These are phyloP conservation scores for Theretra japonica DNA, from an alignment of 2,888 invertebrate species.

Conservation along the genomic window DNA sequence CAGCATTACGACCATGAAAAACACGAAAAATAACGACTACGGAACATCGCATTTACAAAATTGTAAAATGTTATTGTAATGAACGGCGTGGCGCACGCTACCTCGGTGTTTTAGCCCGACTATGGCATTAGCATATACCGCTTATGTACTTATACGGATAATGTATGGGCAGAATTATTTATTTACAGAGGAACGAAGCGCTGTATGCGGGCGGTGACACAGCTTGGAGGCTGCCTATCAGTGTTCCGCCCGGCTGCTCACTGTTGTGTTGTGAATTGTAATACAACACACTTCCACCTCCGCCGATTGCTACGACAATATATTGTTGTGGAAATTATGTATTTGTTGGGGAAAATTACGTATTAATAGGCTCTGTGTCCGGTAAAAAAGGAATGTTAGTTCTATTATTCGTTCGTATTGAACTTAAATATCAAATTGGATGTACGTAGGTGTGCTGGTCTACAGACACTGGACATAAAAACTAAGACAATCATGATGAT, in stretches of 20 bases:
- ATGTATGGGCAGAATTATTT: conserved; percentile 32
- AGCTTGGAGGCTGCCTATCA: conserved; percentile 55
- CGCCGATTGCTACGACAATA: conserved; percentile 15
- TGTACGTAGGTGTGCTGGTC: too few relatives aligned
- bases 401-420: too few relatives aligned
- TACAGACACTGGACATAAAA: too few relatives aligned
- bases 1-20: conserved; percentile 3
- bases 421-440: too few relatives aligned
- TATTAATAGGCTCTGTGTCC: background rate
- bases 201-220: conserved; percentile 28
- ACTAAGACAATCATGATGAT: too few relatives aligned
- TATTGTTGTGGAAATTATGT: background rate
- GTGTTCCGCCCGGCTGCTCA: conserved; percentile 60
- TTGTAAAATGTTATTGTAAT: conserved; percentile 24
- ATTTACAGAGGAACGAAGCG: conserved; percentile 31
- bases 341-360: background rate
- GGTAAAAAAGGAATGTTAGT: background rate
- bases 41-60: conserved; percentile 15
- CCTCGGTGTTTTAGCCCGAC: background rate
- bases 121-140: conserved; percentile 16
- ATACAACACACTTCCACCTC: background rate
- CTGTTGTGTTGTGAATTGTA: conserved; percentile 29
- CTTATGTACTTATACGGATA: conserved; percentile 10
- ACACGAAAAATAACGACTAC: conserved; percentile 11
- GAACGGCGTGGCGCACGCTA: conserved; percentile 16